phyloP scores from a whole-genome alignment of 2,797 vertebrate species.

The Mus spretus region DNA sequence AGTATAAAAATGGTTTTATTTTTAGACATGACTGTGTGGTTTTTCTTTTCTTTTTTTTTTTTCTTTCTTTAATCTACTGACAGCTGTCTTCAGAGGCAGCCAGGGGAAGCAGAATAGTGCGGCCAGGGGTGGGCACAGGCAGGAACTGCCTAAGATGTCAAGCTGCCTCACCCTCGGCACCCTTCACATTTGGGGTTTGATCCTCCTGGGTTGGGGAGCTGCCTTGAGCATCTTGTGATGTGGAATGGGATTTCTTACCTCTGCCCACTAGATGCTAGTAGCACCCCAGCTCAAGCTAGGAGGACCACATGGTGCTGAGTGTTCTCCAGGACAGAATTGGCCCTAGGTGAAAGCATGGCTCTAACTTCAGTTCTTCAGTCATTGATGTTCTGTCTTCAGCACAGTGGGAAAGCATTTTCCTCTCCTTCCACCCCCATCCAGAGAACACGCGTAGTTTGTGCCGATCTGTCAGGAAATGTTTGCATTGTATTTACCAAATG shows the following conservation, averaged over 20 bases:
- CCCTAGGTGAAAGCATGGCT: background rate
- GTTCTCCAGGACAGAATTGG: background rate
- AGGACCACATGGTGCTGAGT: too few species aligned
- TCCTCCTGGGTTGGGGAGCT: background rate
- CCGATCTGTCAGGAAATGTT: slow-evolving; percentile 50
- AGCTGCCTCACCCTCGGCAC: background rate
- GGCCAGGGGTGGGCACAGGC: background rate
- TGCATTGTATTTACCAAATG: slow-evolving; percentile 71
- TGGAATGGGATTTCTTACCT: background rate
- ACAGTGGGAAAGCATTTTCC: background rate
- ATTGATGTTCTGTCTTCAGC: background rate
- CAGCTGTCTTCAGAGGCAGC: slow-evolving; percentile 66
- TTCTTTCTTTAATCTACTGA: slow-evolving; percentile 12
- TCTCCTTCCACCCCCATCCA: background rate
- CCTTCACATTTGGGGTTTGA: background rate
- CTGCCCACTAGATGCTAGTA: background rate
- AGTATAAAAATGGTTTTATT: slow-evolving; percentile 77
- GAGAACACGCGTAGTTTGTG: background rate
- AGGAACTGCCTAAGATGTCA: background rate
- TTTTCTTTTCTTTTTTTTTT: slow-evolving; percentile 6
- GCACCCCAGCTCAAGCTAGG: background rate
- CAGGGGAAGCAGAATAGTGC: background rate
- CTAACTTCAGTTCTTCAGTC: background rate
- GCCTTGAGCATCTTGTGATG: background rate
- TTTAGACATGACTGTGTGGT: slow-evolving; percentile 72